These are phyloP conservation scores for Bombus cullumanus DNA, from an alignment of 1,140 invertebrate genomes.

Conservation along the genomic window DNA sequence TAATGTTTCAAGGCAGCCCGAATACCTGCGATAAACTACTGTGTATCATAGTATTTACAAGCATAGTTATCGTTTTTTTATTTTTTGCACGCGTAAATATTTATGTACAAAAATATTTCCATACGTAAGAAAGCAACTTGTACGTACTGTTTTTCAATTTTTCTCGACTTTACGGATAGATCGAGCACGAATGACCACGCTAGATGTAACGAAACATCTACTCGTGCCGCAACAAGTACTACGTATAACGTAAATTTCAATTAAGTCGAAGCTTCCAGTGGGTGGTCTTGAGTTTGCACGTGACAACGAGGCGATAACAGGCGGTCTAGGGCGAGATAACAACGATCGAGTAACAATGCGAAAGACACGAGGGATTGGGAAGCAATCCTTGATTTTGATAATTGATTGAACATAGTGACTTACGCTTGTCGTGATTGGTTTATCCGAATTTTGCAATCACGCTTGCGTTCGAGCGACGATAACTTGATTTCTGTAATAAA, in stretches of 20 bases:
- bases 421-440: background rate
- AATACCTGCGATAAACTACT: constrained; percentile 9
- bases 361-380: background rate
- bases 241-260: too few species aligned
- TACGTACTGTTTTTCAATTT: too few species aligned
- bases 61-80: background rate
- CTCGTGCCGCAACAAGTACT: background rate
- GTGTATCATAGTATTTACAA: background rate
- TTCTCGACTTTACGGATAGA: background rate
- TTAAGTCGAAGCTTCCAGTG: too few species aligned
- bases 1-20: background rate
- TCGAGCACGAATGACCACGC: background rate
- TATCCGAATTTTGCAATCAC: background rate
- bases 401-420: background rate
- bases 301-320: background rate
- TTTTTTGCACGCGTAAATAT: background rate
- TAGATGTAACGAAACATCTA: background rate
- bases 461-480: background rate
- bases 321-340: too few species aligned
- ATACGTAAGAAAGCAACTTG: background rate
- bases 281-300: background rate
- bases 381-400: background rate
- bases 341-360: background rate
- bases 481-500: constrained; percentile 16
- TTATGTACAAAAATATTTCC: background rate